A percentile compares a stretch with the other conserved stretches of the same genome.
Conservation (phyloP, 2,888 invertebrate species). For the Podabrus alpinus region DNA sequence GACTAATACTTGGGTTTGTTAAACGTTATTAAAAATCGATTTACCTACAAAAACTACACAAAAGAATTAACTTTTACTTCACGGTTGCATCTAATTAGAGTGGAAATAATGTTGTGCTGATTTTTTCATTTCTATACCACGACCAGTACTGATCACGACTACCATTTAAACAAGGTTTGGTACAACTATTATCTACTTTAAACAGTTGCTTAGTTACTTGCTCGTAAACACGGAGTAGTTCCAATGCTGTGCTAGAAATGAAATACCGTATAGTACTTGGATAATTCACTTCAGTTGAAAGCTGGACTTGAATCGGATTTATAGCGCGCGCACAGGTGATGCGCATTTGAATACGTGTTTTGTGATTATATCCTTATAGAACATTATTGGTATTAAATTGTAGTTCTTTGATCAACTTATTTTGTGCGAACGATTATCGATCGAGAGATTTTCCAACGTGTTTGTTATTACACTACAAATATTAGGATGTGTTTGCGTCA, state of each 20-base stretch:
- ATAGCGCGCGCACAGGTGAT: slow-evolving; percentile 15
- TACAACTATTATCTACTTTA: slow-evolving; percentile 5
- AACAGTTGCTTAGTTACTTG: slow-evolving; percentile 26
- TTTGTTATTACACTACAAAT: slow-evolving; percentile 4
- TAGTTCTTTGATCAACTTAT: background rate
- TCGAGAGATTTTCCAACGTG: background rate
- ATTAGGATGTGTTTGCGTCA: slow-evolving; percentile 21
- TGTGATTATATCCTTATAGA: background rate
- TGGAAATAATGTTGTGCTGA: background rate
- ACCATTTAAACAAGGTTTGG: background rate
- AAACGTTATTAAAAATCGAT: background rate
- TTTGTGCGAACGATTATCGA: background rate
- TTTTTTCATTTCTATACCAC: background rate
- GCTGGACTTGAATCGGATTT: background rate
- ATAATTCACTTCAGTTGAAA: slow-evolving; percentile 22
- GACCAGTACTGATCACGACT: background rate
- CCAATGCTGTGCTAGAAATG: slow-evolving; percentile 13
- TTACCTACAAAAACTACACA: background rate
- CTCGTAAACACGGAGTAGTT: slow-evolving; percentile 20
- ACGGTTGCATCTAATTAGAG: background rate
- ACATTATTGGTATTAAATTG: background rate
- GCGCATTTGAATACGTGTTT: slow-evolving; percentile 26
- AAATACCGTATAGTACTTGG: slow-evolving; percentile 17
- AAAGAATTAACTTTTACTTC: background rate
- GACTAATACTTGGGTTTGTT: background rate